Percentiles rank a stretch among this genome's conserved stretches.
These are phyloP conservation scores for Cryptotermes secundus DNA, from an alignment of 1,140 invertebrate species.

Conservation along the genomic window DNA sequence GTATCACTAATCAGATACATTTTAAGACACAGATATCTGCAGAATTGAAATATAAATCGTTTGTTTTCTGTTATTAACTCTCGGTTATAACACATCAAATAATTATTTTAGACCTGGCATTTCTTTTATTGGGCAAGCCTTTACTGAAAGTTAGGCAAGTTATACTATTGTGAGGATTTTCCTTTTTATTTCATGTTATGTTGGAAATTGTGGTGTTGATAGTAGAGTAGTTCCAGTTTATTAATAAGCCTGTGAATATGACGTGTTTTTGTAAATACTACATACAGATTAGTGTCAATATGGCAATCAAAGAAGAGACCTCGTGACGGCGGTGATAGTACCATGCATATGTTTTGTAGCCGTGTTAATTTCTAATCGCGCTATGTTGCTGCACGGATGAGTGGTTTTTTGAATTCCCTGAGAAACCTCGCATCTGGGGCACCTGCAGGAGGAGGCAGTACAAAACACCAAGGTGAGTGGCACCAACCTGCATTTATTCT, in stretches of 20 bases:
- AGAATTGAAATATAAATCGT: no score
- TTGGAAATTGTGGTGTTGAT: no score
- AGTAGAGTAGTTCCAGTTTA: background rate
- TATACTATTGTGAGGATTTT: no score
- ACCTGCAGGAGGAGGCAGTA: conserved; percentile 15
- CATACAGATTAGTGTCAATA: background rate
- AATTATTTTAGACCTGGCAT: no score
- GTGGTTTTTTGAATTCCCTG: conserved; percentile 28
- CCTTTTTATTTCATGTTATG: no score
- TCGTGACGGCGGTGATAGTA: background rate
- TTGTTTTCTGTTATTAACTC: no score
- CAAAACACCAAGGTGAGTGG: background rate
- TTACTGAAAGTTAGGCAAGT: no score
- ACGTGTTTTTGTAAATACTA: background rate
- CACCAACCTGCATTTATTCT: background rate
- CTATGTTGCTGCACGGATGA: conserved; percentile 26
- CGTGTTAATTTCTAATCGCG: background rate
- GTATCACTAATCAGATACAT: no score
- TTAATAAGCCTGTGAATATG: background rate
- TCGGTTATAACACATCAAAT: no score
- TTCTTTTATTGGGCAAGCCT: no score
- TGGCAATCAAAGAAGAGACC: background rate
- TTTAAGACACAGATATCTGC: no score
- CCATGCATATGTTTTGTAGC: background rate
- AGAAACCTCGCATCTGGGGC: conserved; percentile 28